phyloP scores from a whole-genome alignment of 2,888 invertebrate genomes.

The Octonoba sinensis region DNA sequence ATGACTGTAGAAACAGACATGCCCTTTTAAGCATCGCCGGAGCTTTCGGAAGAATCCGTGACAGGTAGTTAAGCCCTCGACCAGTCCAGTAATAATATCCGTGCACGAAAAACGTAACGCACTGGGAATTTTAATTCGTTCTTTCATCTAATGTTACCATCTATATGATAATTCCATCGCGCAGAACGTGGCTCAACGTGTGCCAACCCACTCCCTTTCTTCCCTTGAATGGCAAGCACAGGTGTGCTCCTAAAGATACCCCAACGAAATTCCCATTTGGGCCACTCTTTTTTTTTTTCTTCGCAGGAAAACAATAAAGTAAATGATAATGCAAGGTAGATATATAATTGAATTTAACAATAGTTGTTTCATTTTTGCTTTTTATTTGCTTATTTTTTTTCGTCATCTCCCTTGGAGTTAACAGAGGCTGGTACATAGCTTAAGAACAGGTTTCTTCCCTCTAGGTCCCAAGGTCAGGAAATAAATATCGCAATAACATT shows the following conservation, averaged over 20 bases:
- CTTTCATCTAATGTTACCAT: slow-evolving; percentile 19
- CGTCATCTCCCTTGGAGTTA: slow-evolving; percentile 4
- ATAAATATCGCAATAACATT: slow-evolving; percentile 17
- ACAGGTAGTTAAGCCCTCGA: slow-evolving; percentile 7
- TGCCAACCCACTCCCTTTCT: slow-evolving; percentile 12
- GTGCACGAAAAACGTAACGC: slow-evolving; percentile 34
- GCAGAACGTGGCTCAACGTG: slow-evolving; percentile 9
- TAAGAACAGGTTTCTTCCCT: slow-evolving; percentile 37
- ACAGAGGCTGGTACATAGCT: slow-evolving; percentile 16
- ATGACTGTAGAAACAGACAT: background rate
- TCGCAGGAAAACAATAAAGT: slow-evolving; percentile 37
- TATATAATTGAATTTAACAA: slow-evolving; percentile 62
- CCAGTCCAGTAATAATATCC: slow-evolving; percentile 40
- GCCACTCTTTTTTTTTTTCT: slow-evolving; percentile 16
- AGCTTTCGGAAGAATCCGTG: background rate
- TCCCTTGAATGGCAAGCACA: slow-evolving; percentile 35
- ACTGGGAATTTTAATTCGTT: slow-evolving; percentile 48
- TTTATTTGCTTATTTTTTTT: background rate
- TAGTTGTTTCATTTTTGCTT: slow-evolving; percentile 18
- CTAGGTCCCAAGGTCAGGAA: slow-evolving; percentile 34
- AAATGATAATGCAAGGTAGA: slow-evolving; percentile 37
- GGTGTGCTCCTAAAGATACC: slow-evolving; percentile 34
- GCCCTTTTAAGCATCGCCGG: background rate
- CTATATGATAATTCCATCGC: slow-evolving; percentile 47
- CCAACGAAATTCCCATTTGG: slow-evolving; percentile 31